Base-by-base conservation (phyloP, 2,888 invertebrate species). In the Epistrophella euchroma region DNA sequence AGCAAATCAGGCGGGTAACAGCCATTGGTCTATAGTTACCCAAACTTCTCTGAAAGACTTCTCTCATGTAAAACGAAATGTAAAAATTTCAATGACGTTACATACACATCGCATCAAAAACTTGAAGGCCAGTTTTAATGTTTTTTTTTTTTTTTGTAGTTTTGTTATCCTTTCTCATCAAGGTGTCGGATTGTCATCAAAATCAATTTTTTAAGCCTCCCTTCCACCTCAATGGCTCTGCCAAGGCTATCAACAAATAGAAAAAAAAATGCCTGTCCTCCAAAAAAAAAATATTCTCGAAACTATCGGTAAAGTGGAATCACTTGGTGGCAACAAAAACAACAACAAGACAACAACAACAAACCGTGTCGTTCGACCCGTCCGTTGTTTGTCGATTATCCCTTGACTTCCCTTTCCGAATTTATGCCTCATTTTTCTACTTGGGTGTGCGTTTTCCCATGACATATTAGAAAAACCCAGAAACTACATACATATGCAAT, bases 401-500 rank as follows among this genome's bases (percentile, higher is more conserved):
- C 70, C 71, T 64, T 35, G 35, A 4, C n/a, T 47, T 66, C 52
- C 70, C 74, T 70, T 74, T 75, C 40, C 56, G 15, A n/a, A 66
- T 66, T 50, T 19, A 4, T 28, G 35, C 28, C 43, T 28, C n/a
- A 50, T 52, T 11, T 45, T 37, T 40, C 15, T 15, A n/a, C 40
- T 70, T 50, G 55, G 43, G 70, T 70, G 77, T 81, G 77, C 70
- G 76, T 81, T 70, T 86, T 66, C 55, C 81, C 85, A 77, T 86
- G 81, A 81, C 81, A 81, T 43, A 77, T 35, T 22, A 45, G 6
- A 10, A 52, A 52, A 32, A 64, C 76, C 35, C 70, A 58, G 75
- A 43, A 75, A 64, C 64, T 28, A 50, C 45, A n/a, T 28, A 28
- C 28, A 28, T 4, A 28, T 4, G 2, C 2, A n/a, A n/a, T 25